These are phyloP conservation scores for Tribolium freemani DNA, from an alignment of 2,888 invertebrate species.

Conservation along the genomic window DNA sequence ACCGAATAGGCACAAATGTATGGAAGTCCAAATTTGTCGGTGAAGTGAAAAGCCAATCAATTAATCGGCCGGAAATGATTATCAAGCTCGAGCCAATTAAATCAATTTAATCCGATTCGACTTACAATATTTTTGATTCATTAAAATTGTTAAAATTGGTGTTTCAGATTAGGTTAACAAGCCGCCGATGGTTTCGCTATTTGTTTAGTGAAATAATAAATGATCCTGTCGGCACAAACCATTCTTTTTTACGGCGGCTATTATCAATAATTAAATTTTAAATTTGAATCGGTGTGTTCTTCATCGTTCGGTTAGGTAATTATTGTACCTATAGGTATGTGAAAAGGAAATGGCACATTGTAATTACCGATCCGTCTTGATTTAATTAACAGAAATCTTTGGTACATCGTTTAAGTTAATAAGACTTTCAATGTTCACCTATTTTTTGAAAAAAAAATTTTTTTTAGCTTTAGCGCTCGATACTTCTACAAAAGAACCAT, in stretches of 20 bases:
- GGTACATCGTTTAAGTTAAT: background rate
- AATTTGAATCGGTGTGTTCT: slow-evolving; percentile 13
- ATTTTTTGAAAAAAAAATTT: background rate
- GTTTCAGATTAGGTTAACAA: slow-evolving; percentile 30
- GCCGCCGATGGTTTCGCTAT: slow-evolving; percentile 23
- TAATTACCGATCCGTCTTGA: background rate
- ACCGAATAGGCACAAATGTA: background rate
- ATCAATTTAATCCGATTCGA: slow-evolving; percentile 1
- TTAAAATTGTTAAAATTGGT: slow-evolving; percentile 35
- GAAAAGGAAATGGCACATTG: slow-evolving; percentile 27
- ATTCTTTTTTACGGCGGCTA: slow-evolving; percentile 12
- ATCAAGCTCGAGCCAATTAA: slow-evolving; percentile 13
- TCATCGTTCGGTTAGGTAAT: slow-evolving; percentile 19
- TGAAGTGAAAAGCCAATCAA: slow-evolving; percentile 8
- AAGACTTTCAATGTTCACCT: background rate
- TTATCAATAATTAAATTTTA: slow-evolving; percentile 34
- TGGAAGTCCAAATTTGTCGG: slow-evolving; percentile 29
- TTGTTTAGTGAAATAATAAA: slow-evolving; percentile 8
- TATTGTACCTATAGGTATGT: slow-evolving; percentile 2
- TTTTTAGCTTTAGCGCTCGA: background rate
- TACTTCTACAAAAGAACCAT: slow-evolving; percentile 19
- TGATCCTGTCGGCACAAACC: slow-evolving; percentile 20
- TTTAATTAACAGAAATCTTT: slow-evolving; percentile 19
- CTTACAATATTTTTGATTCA: slow-evolving; percentile 22
- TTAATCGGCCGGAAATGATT: slow-evolving; percentile 6